These are phyloP conservation scores for Oopsacas minuta DNA, from an alignment of 37 sponge, comb jelly and placozoan genomes.

Conservation along the genomic window DNA sequence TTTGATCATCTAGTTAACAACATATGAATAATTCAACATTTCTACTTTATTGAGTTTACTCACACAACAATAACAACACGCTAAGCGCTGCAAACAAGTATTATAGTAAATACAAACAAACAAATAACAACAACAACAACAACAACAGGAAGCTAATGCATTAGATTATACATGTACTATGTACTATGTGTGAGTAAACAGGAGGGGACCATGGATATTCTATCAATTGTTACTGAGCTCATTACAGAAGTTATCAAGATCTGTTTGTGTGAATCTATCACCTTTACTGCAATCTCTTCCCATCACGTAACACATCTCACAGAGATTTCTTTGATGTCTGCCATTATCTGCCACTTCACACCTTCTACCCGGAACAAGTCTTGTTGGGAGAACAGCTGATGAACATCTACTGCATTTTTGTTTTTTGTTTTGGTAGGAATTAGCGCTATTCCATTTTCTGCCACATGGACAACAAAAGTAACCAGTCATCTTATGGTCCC, in stretches of 20 bases:
- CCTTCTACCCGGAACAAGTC: background rate
- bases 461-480: background rate
- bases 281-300: background rate
- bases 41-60: too few species aligned
- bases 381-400: background rate
- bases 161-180: background rate
- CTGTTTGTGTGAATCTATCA: background rate
- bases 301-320: background rate
- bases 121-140: background rate
- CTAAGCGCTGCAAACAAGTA: background rate
- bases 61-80: too few species aligned
- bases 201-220: background rate
- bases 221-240: background rate
- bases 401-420: background rate
- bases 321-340: background rate
- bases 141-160: background rate
- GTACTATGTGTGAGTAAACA: background rate
- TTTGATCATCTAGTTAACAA: too few species aligned
- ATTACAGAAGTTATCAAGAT: background rate
- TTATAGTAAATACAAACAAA: background rate
- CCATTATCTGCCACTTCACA: background rate
- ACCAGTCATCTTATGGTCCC: background rate
- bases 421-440: background rate
- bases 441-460: background rate
- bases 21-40: too few species aligned